These are phyloP conservation scores for Erebia aethiops DNA, from an alignment of 2,888 invertebrate species.

Conservation along the genomic window DNA sequence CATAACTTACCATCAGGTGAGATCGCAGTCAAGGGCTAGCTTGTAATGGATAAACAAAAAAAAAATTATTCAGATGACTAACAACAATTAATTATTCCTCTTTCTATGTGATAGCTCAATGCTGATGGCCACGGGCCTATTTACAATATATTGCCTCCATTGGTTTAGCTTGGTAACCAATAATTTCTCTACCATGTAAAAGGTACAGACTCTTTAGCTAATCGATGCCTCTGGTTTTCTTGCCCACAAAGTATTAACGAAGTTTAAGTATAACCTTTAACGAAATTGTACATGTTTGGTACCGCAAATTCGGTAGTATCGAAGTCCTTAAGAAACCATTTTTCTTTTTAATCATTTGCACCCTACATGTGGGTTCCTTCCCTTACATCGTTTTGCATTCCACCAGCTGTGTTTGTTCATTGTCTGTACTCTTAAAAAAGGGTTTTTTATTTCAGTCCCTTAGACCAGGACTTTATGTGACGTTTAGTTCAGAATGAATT, in stretches of 20 bases:
- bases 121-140: background rate
- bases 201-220: no score
- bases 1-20: no score
- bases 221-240: background rate
- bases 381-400: conserved; percentile 78
- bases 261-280: background rate
- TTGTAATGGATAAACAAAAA: no score
- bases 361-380: conserved; percentile 46
- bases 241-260: background rate
- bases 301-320: conserved; percentile 23
- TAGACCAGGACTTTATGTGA: conserved; percentile 81
- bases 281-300: background rate
- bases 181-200: no score
- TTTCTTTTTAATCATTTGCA: conserved; percentile 32
- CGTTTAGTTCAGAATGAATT: conserved; percentile 78
- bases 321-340: conserved; percentile 34
- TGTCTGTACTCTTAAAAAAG: conserved; percentile 78
- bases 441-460: conserved; percentile 61
- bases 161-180: background rate
- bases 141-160: background rate
- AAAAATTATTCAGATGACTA: background rate
- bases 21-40: no score
- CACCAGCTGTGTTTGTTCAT: conserved; percentile 80
- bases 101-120: background rate
- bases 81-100: background rate